phyloP scores from a whole-genome alignment of 2,113 vertebrate species.

The Malurus alboscapulatus region DNA sequence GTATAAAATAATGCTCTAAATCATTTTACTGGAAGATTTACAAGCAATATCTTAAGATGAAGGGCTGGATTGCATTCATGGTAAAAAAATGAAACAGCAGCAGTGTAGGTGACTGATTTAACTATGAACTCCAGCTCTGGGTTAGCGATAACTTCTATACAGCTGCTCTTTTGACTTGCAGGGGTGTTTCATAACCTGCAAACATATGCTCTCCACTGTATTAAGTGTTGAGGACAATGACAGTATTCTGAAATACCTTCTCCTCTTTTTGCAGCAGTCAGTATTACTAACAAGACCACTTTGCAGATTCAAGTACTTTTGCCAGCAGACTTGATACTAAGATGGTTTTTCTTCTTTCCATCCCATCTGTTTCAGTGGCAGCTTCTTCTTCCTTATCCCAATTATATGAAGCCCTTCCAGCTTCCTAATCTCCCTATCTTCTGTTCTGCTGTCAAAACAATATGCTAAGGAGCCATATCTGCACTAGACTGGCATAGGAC shows the following conservation, averaged over 20 bases:
- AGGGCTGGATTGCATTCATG: background rate
- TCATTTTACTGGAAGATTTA: background rate
- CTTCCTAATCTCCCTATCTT: background rate
- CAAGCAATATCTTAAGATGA: accelerated
- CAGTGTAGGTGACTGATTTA: background rate
- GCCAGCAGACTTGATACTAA: background rate
- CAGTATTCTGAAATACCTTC: background rate
- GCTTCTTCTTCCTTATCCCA: background rate
- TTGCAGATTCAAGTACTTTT: background rate
- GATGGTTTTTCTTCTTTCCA: background rate
- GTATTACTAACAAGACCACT: background rate
- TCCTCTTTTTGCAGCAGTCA: background rate
- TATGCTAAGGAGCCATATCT: background rate
- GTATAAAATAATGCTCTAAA: background rate
- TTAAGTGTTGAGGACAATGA: background rate
- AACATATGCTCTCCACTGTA: background rate
- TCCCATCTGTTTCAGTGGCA: background rate
- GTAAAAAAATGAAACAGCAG: background rate
- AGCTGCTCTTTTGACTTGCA: background rate
- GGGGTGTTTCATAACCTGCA: background rate
- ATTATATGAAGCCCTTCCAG: background rate
- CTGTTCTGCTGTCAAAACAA: conserved; percentile 3
- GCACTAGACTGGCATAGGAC: background rate
- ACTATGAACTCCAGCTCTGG: background rate
- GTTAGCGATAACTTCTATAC: background rate